Base-by-base conservation (phyloP, 2,888 invertebrate genomes). In the Cephus nigrinus region DNA sequence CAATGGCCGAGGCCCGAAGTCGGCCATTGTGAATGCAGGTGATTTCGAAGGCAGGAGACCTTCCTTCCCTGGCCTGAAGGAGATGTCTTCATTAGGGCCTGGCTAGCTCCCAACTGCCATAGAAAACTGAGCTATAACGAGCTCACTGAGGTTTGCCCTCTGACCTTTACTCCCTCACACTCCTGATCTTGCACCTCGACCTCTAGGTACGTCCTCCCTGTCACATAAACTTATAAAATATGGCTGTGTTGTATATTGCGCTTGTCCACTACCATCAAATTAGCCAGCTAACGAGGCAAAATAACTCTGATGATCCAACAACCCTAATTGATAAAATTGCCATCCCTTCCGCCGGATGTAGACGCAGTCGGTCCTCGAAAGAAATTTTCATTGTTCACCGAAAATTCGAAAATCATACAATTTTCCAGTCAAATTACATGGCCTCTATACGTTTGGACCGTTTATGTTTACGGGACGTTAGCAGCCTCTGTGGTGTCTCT, bases 71-170 rank as follows among this genome's bases (percentile, higher is more conserved):
- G 76, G 76, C 68, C 71, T 79, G 76, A 75, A 76, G 78, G 78
- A 83, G 83, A 84, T 82, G 83, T 85, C 84, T 85, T 85, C 84
- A 85, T 85, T 85, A 85, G 81, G 72, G 73, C 79, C 76, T 76
- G 78, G 77, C 76, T 36, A 35, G 36, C 75, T 32, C 33, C 76
- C 71, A 30, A 40, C 40, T 68, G 68, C n/a, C 35, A 32, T 32
- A 55, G 55, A 55, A 23, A 55, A 55, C 55, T 55, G 55, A 23
- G 55, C 55, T 55, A 23, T 55, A 55, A 55, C 55, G 55, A 55
- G 55, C 55, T 55, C 55, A 23, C 23, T 55, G 55, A 55, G 55
- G 9, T 55, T 23, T 55, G 55, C 23, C 40, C 40, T 55, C 55
- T 55, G 55, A 55, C 55, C 55, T 5, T 23, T 55, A 55, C 55